These are phyloP conservation scores for Chironomus riparius DNA, from an alignment of 2,888 invertebrate species.

Conservation along the genomic window DNA sequence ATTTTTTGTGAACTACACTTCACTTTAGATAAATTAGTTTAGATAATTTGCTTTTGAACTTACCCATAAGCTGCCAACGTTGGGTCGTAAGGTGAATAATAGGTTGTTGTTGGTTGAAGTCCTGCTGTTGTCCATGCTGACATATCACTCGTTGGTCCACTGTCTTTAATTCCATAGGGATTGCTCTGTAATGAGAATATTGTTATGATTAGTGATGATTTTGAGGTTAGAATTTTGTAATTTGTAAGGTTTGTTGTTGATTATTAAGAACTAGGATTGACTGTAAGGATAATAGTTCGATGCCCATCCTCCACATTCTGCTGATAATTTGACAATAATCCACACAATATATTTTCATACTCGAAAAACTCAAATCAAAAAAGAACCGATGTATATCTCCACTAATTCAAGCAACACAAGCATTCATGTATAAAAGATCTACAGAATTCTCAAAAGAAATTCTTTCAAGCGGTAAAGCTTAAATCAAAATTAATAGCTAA, in stretches of 20 bases:
- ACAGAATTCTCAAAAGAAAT: constrained; percentile 4
- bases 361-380: no score
- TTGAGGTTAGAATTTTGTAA: no score
- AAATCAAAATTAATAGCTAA: background rate
- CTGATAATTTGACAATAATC: no score
- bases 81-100: constrained; percentile 82
- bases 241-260: no score
- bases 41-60: constrained; percentile 42
- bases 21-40: constrained; percentile 9
- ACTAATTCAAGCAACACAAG: no score
- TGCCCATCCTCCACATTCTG: no score
- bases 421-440: constrained; percentile 27
- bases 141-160: constrained; percentile 77
- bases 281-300: no score
- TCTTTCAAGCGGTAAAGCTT: background rate
- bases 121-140: constrained; percentile 87
- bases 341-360: no score
- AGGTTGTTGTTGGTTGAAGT: constrained; percentile 80
- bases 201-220: constrained; percentile 24
- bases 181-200: constrained; percentile 61
- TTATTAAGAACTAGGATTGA: no score
- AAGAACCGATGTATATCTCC: no score
- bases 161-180: constrained; percentile 79
- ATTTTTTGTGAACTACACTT: background rate
- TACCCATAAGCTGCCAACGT: constrained; percentile 84